Evolutionary conservation across 2,797 vertebrate genomes (phyloP).

Genomic region (Heteromormyrus szaboi): DNA sequence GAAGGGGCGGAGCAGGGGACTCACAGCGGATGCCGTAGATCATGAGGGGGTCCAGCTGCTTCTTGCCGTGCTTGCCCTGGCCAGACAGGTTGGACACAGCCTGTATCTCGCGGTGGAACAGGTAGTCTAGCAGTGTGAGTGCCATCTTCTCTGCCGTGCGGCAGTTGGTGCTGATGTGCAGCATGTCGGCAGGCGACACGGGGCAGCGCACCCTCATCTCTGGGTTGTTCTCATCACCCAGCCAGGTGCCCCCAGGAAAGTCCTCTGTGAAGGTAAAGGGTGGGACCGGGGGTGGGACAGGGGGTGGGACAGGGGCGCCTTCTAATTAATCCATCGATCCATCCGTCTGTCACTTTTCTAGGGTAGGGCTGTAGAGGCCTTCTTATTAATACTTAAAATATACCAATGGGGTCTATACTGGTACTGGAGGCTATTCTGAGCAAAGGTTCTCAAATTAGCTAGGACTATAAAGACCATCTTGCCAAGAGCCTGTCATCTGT

Average conservation of each 20-base stretch:
- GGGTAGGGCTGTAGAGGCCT: background rate
- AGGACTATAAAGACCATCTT: background rate
- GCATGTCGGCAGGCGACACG: conserved; percentile 87
- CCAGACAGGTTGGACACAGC: conserved; percentile 96
- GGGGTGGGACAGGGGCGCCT: background rate
- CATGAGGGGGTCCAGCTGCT: conserved; percentile 95
- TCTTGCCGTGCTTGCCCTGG: conserved; percentile 96
- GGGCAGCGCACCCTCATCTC: conserved; percentile 92
- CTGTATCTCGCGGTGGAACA: conserved; percentile 94
- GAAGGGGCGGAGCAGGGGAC: conserved; percentile 39
- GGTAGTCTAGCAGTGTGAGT: conserved; percentile 86
- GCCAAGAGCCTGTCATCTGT: background rate
- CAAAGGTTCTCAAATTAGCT: background rate
- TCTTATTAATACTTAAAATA: background rate
- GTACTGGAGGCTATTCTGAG: background rate
- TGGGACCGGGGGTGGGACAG: conserved; percentile 24
- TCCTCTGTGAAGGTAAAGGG: conserved; percentile 67
- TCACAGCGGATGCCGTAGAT: conserved; percentile 97
- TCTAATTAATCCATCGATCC: background rate
- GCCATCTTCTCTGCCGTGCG: conserved; percentile 98
- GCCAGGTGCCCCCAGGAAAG: conserved; percentile 87
- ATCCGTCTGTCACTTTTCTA: background rate
- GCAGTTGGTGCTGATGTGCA: conserved; percentile 94
- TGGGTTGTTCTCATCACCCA: conserved; percentile 89
- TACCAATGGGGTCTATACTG: background rate